Conservation (phyloP, 2,888 invertebrate species). For the Polydrusus cervinus region DNA sequence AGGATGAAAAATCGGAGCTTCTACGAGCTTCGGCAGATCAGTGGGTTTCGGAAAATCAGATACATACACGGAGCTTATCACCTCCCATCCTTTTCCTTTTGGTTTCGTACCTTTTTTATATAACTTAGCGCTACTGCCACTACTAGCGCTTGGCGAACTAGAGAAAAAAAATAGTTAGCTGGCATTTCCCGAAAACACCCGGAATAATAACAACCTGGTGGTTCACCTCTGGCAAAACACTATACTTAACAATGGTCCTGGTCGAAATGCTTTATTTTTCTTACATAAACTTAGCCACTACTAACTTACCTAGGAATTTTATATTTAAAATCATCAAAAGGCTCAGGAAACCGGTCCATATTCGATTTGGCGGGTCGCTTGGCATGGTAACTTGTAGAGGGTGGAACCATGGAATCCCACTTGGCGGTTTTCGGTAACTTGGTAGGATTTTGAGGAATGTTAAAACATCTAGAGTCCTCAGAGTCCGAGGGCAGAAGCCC, state of each 20-base stretch:
- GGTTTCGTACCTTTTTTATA: slow-evolving; percentile 65
- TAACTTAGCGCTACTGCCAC: slow-evolving; percentile 69
- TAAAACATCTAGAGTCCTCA: slow-evolving; percentile 58
- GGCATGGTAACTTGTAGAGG: slow-evolving; percentile 37
- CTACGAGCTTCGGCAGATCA: slow-evolving; percentile 75
- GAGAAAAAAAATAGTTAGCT: too few relatives aligned
- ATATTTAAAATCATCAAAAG: slow-evolving; percentile 62
- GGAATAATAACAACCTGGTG: too few relatives aligned
- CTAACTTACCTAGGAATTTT: slow-evolving; percentile 63
- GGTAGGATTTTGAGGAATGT: slow-evolving; percentile 60
- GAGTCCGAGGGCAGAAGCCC: slow-evolving; percentile 43
- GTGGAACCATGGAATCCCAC: slow-evolving; percentile 39
- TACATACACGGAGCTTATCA: slow-evolving; percentile 66
- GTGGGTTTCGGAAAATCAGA: slow-evolving; percentile 70
- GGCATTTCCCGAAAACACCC: too few relatives aligned
- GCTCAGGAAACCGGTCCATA: slow-evolving; percentile 53
- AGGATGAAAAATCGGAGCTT: slow-evolving; percentile 87
- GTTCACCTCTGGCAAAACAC: too few relatives aligned
- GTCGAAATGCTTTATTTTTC: too few relatives aligned
- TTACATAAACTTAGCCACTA: too few relatives aligned
- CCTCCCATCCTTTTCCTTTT: slow-evolving; percentile 61
- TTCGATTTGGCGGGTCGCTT: slow-evolving; percentile 47
- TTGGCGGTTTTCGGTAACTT: slow-evolving; percentile 53
- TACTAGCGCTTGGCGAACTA: slow-evolving; percentile 70
- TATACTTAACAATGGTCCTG: too few relatives aligned